These are phyloP conservation scores for Myopa testacea DNA, from an alignment of 2,888 invertebrate genomes.

Conservation along the genomic window DNA sequence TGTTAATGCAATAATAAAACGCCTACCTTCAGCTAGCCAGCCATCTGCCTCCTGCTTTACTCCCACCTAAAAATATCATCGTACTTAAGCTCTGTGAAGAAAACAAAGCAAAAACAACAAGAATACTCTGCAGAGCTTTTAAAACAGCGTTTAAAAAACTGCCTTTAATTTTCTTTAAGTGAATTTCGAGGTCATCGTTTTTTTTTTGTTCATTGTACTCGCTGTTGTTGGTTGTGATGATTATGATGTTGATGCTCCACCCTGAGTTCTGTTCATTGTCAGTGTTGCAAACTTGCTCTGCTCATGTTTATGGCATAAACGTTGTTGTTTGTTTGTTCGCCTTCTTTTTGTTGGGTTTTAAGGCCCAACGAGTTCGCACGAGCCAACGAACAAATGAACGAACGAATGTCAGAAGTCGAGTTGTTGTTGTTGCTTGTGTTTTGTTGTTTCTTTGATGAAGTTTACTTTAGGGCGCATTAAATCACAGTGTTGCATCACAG, in stretches of 20 bases:
- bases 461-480: slow-evolving; percentile 39
- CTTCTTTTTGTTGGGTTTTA: slow-evolving; percentile 7
- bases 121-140: not conserved
- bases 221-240: not conserved
- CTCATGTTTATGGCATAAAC: slow-evolving; percentile 27
- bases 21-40: too few relatives aligned
- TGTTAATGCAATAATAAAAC: too few relatives aligned
- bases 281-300: slow-evolving; percentile 19
- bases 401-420: not conserved
- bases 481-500: slow-evolving; percentile 18
- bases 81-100: too few relatives aligned
- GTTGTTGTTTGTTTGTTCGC: slow-evolving; percentile 10
- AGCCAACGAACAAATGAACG: not conserved
- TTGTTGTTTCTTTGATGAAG: slow-evolving; percentile 22
- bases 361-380: not conserved
- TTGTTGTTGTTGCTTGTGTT: not conserved
- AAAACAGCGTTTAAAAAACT: slow-evolving; percentile 5
- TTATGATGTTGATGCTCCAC: slow-evolving; percentile 8
- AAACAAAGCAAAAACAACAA: too few relatives aligned
- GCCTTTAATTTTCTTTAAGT: slow-evolving; percentile 27
- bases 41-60: too few relatives aligned
- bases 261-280: slow-evolving; percentile 6
- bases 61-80: too few relatives aligned
- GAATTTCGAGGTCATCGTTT: slow-evolving; percentile 28
- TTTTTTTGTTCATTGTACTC: slow-evolving; percentile 6